phyloP scores from a whole-genome alignment of 2,888 invertebrate genomes.

The Rutpela maculata region DNA sequence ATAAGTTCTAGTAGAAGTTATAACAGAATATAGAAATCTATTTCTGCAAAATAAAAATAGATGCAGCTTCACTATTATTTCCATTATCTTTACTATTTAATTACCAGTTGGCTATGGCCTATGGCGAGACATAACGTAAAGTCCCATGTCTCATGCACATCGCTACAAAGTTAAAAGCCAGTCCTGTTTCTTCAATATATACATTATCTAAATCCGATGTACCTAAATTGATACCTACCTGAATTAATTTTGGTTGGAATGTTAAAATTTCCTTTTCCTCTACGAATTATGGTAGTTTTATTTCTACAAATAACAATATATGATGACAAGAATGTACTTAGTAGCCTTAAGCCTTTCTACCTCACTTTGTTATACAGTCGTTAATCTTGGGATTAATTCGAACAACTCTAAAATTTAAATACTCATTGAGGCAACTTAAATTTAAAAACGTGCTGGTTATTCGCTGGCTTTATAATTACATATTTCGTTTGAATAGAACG shows the following conservation, averaged over 20 bases:
- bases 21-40: no score
- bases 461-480: constrained; percentile 27
- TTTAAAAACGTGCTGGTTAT: constrained; percentile 16
- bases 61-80: no score
- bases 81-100: no score
- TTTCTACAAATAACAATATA: constrained; percentile 44
- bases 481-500: constrained; percentile 14
- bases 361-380: constrained; percentile 37
- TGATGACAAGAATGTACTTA: constrained; percentile 39
- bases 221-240: constrained; percentile 37
- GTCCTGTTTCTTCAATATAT: constrained; percentile 11
- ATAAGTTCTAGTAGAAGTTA: no score
- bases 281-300: constrained; percentile 28
- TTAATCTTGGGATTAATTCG: constrained; percentile 39
- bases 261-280: constrained; percentile 39
- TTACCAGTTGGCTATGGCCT: no score
- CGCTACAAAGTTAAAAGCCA: background rate
- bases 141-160: background rate
- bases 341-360: constrained; percentile 34
- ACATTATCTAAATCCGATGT: constrained; percentile 38
- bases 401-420: constrained; percentile 32
- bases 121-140: no score
- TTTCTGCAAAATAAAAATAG: no score
- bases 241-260: constrained; percentile 41
- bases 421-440: constrained; percentile 8